phyloP scores from a whole-genome alignment of 2,113 vertebrate genomes.

The Sitta europaea region DNA sequence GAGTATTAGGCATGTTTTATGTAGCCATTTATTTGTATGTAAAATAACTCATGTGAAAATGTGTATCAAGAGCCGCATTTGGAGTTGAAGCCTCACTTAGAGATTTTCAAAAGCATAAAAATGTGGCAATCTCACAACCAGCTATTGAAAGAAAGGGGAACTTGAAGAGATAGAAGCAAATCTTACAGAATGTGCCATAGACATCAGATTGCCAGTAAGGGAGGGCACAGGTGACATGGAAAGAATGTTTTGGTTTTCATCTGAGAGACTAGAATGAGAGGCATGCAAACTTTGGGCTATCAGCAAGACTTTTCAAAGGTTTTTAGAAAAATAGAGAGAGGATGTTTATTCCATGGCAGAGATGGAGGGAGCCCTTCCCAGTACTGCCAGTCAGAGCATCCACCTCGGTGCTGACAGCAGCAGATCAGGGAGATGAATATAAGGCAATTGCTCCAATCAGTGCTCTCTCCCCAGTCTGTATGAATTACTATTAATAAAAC shows the following conservation, averaged over 20 bases:
- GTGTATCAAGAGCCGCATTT: neutral
- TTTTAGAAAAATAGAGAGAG: neutral
- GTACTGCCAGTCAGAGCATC: neutral
- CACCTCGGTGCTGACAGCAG: neutral
- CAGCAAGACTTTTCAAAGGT: neutral
- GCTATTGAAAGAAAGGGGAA: neutral
- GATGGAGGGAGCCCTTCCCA: neutral
- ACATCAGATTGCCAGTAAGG: neutral
- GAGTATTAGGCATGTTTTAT: neutral
- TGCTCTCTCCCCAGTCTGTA: slow-evolving; percentile 23
- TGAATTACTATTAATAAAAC: slow-evolving; percentile 61
- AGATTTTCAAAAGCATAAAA: neutral
- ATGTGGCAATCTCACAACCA: neutral
- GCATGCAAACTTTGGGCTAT: neutral
- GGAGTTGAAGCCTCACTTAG: neutral
- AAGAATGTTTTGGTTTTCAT: neutral
- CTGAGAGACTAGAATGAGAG: neutral
- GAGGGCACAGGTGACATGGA: neutral
- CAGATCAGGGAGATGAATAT: slow-evolving; percentile 20
- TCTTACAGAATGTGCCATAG: neutral
- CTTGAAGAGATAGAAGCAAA: neutral
- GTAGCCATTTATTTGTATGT: neutral
- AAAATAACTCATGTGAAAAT: neutral
- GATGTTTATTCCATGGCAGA: neutral
- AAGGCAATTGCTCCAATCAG: slow-evolving; percentile 37